These are phyloP conservation scores for Helarctos malayanus DNA, from an alignment of 2,797 vertebrate genomes.

Conservation along the genomic window DNA sequence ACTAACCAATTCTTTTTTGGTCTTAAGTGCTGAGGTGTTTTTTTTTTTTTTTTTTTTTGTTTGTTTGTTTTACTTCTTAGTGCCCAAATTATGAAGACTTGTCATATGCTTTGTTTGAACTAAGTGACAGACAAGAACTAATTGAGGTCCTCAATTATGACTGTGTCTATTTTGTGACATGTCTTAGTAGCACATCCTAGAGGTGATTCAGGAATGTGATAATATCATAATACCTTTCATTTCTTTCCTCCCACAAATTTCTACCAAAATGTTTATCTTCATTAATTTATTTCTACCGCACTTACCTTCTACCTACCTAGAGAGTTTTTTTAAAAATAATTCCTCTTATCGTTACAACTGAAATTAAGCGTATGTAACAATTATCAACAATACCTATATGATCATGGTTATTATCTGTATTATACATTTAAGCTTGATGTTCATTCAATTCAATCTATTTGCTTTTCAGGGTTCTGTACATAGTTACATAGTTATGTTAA, in stretches of 20 bases:
- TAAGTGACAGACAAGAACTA: background rate
- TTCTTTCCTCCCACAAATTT: conserved; percentile 18
- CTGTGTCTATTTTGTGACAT: background rate
- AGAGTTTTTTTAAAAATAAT: background rate
- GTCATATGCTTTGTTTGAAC: background rate
- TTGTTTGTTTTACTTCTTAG: background rate
- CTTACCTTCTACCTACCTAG: background rate
- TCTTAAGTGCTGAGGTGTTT: background rate
- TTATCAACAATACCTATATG: background rate
- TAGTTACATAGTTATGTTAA: background rate
- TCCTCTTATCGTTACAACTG: background rate
- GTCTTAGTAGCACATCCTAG: background rate
- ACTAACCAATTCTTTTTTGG: background rate
- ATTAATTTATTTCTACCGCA: background rate
- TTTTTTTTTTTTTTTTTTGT: too few relatives aligned
- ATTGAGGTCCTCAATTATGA: background rate
- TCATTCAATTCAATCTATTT: conserved; percentile 30
- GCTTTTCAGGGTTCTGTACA: background rate
- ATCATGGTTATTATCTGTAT: background rate
- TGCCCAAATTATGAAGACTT: background rate
- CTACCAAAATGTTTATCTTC: background rate
- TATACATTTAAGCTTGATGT: background rate
- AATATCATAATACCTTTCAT: background rate
- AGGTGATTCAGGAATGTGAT: conserved; percentile 4
- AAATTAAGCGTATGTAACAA: background rate